A percentile compares a stretch with the other conserved stretches of the same genome.
phyloP scores from a whole-genome alignment of 2,797 vertebrate species.

The Onychomys leucogaster region DNA sequence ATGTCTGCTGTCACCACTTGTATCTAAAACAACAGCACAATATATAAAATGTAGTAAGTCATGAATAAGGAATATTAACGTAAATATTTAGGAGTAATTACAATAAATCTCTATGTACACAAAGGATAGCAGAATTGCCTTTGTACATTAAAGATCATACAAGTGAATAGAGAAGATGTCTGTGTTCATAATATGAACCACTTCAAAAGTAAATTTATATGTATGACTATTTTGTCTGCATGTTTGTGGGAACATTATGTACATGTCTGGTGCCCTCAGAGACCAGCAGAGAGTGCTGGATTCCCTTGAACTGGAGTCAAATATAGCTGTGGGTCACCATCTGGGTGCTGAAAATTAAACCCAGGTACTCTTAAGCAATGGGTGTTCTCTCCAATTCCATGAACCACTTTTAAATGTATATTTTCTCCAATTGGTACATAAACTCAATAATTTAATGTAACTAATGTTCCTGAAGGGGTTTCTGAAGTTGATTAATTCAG shows the following conservation, averaged over 20 bases:
- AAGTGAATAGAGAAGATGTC: background rate
- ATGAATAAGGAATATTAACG: background rate
- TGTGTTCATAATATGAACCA: background rate
- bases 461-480: too few relatives aligned
- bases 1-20: background rate
- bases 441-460: too few relatives aligned
- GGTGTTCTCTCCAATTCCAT: too few relatives aligned
- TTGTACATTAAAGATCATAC: background rate
- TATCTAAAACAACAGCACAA: background rate
- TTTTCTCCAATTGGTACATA: too few relatives aligned
- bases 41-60: background rate
- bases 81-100: background rate
- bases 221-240: background rate
- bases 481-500: too few relatives aligned
- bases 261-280: background rate
- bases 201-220: background rate
- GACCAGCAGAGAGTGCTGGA: background rate
- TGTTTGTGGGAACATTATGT: background rate
- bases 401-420: too few relatives aligned
- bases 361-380: background rate
- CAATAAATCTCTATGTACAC: background rate
- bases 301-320: background rate
- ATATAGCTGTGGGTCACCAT: background rate
- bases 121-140: background rate
- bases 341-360: background rate